Evolutionary conservation across 2,888 invertebrate genomes (phyloP), one percentile per base, ranked within the genome.

Genomic region (Dione vanillae): DNA sequence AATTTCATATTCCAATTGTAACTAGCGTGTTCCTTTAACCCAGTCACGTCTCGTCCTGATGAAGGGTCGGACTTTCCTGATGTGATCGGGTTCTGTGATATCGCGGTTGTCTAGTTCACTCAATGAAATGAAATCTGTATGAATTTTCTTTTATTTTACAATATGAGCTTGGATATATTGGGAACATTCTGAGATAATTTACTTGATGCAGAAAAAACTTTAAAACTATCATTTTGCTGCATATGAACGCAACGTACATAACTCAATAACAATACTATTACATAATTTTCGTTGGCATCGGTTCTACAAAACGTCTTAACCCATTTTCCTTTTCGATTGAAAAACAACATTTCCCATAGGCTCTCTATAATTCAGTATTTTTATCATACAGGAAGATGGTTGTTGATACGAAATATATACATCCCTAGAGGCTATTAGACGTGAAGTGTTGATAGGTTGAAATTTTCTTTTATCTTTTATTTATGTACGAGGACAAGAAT

Each of bases 341-440:
- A 64, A 49, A 49, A 64, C 64, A 64, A 64, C 37, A 49, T 64
- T 64, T 64, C 64, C 64, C 64, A 64, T 47, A 64, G 64, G 64
- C 49, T 47, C 64, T 47, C 49, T 49, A 49, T 64, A 64, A 64
- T 64, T 64, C 64, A 64, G 64, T 49, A 64, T 64, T 37, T 37
- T 64, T 49, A 64, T 64, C 61, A 61, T 61, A 61, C 45, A 61
- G 40, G 47, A 64, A 64, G 64, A 49, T 64, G 49, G 19, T 64
- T 64, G 37, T 64, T 49, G 64, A 64, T 64, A 64, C 47, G 11
- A 64, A 49, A 64, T 64, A 64, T 49, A 64, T 49, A 14, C 16
- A 37, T 64, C 64, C 49, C 64, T 40, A 5, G 64, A 49, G 64
- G 64, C 64, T 47, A 64, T 64, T 64, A 49, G 19, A 40, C 8